Evolutionary conservation across 1,140 invertebrate genomes (phyloP), one percentile per base, ranked within the genome.

Genomic region (Protaetia brevitarsis): DNA sequence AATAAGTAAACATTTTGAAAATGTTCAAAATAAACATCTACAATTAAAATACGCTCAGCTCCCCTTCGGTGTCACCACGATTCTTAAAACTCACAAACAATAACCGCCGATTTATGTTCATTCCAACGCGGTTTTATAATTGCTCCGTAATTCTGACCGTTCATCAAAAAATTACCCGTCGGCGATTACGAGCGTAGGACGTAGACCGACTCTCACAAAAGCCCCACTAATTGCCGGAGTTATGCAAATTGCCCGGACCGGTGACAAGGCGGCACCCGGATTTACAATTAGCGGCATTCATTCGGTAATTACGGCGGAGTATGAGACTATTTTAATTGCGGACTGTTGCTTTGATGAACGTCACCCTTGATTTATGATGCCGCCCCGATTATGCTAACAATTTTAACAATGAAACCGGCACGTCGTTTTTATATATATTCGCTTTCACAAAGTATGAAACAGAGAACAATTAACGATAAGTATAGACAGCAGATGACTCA

Each of bases 211-310:
- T 51, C 19, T 19, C 41, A 51, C 41, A 51, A 62, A 64, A 56
- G 11, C 41, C 11, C 23, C 10, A 8, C 21, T 64, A 64, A 64
- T 64, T 64, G 41, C 63, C 41, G 63, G 63, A 63, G 36, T 63
- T 63, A 63, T 63, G 61, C 61, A 63, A 36, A 63, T 63, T 41
- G 36, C 37, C 61, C 61, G 61, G 61, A 63, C 36, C 61, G 31
- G 61, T 63, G 36, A 63, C 36, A 37, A 45, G 36, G 31, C 34
- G 36, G 37, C 63, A 41, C 41, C 63, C 29, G 37, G 37, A 64
- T 37, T 64, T 29, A 64, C 63, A 64, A 64, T 64, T 64, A 64
- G 63, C 63, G 37, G 63, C 37, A 56, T 64, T 64, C 63, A 59
- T 31, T 28, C 57, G 57, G 57, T 28, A 59, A 59, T 59, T 59